Evolutionary conservation across 2,797 vertebrate genomes (phyloP), one percentile per base, ranked within the genome.

Genomic region (Coregonus sp.): DNA sequence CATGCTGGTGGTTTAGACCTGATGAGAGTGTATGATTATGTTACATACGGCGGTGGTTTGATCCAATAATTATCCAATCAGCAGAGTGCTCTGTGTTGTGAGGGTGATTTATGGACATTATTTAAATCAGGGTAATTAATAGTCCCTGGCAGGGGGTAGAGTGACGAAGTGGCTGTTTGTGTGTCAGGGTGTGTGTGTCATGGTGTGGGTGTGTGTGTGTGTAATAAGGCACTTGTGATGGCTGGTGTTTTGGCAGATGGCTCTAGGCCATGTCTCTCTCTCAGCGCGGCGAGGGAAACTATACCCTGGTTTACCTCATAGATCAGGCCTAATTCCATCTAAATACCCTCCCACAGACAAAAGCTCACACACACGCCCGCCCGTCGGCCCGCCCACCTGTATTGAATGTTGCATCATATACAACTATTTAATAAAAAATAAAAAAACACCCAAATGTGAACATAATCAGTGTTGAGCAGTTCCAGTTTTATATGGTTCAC

Each of bases 41-140:
- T 93, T 92, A 90, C 92, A 92, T 88, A 89, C 75, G 72, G 65
- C 78, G 50, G 86, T 5, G 83, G 91, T 91, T 88, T 78, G 86
- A 89, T 84, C 89, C 86, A 87, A 86, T 91, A 92, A 94, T 92
- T 92, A 88, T 83, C 89, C 83, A 93, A 93, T 94, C 92, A 93
- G 87, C 83, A 85, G 84, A 77, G 50, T 70, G 75, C 88, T 86
- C 85, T 86, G 84, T 87, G 87, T 89, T 88, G 83, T 83, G 85
- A 86, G 78, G 86, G 47, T 85, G 85, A 91, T 89, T 89, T 84
- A 90, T 90, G 82, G 83, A 83, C 84, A 76, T 87, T 89, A 88
- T 87, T 90, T 85, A 85, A 89, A 88, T 83, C 66, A 80, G 81
- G 76, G 81, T 87, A 76, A 90, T 90, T 86, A 86, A 91, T 91